phyloP scores from a whole-genome alignment of 2,888 invertebrate genomes.

The Eristalis arbustorum region DNA sequence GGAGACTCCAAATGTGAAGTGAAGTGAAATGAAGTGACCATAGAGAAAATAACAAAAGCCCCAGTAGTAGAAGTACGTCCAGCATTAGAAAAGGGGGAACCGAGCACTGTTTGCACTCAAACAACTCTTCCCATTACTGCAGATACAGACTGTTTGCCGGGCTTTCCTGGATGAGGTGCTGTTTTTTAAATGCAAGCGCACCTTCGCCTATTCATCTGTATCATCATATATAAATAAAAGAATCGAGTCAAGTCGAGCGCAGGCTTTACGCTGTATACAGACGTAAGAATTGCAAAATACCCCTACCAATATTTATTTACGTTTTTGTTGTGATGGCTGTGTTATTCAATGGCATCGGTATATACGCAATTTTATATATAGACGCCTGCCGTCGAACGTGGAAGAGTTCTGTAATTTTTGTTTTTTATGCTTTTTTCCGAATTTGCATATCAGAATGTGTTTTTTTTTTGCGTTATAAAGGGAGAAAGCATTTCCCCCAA shows the following conservation, averaged over 20 bases:
- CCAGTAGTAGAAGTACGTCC: constrained; percentile 1
- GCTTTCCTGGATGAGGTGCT: constrained; percentile 17
- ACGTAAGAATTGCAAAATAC: constrained; percentile 33
- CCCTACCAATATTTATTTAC: constrained; percentile 37
- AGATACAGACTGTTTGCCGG: not conserved
- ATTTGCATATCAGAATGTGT: not conserved
- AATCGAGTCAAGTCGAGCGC: constrained; percentile 39
- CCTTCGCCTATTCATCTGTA: constrained; percentile 47
- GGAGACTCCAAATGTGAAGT: constrained; percentile 30
- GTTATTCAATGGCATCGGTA: constrained; percentile 24
- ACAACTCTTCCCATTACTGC: constrained; percentile 29
- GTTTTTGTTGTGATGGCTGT: constrained; percentile 22
- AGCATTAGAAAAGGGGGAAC: constrained; percentile 8
- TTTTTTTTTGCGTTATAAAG: not conserved
- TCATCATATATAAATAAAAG: constrained; percentile 21
- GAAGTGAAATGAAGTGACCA: constrained; percentile 22
- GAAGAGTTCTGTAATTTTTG: constrained; percentile 6
- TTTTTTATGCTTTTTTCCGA: not conserved
- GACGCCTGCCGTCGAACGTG: not conserved
- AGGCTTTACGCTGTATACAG: constrained; percentile 20
- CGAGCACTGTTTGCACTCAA: constrained; percentile 7
- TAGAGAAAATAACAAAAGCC: constrained; percentile 21
- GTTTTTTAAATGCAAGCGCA: constrained; percentile 19
- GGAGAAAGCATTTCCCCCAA: not conserved
- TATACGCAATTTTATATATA: not conserved